Percentiles rank a stretch among this genome's conserved stretches.
Conservation (phyloP, 2,113 vertebrate species). For the Etheostoma cragini region DNA sequence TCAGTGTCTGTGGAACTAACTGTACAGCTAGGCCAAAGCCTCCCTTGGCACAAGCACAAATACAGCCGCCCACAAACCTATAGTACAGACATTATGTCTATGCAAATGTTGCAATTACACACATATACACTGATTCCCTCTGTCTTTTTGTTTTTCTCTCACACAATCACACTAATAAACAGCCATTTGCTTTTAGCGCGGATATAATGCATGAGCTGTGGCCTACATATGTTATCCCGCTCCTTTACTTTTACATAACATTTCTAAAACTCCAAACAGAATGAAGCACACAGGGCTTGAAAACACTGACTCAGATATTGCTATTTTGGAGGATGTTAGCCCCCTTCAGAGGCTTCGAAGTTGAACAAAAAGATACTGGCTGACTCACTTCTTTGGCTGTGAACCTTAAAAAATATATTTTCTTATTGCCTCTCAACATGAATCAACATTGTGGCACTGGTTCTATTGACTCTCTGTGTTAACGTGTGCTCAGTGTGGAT, state of each 20-base stretch:
- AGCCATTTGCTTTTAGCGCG: slow-evolving; percentile 22
- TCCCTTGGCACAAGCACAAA: neutral
- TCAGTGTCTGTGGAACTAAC: slow-evolving; percentile 35
- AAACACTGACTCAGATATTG: slow-evolving; percentile 38
- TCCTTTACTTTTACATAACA: slow-evolving; percentile 36
- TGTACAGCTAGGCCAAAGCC: slow-evolving; percentile 16
- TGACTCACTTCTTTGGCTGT: slow-evolving; percentile 16
- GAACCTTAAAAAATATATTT: slow-evolving; percentile 34
- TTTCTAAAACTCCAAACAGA: slow-evolving; percentile 47
- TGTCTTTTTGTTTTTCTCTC: slow-evolving; percentile 6
- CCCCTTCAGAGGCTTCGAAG: slow-evolving; percentile 26
- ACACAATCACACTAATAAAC: slow-evolving; percentile 15
- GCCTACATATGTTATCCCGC: slow-evolving; percentile 57
- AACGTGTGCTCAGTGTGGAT: slow-evolving; percentile 14
- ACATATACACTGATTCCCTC: neutral
- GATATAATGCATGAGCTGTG: slow-evolving; percentile 43
- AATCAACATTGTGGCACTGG: slow-evolving; percentile 32
- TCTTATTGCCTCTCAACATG: slow-evolving; percentile 44
- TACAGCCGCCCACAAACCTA: neutral
- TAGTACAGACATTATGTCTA: neutral
- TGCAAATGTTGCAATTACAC: slow-evolving; percentile 26
- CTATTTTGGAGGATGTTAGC: slow-evolving; percentile 38
- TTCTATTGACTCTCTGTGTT: slow-evolving; percentile 26
- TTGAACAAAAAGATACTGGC: slow-evolving; percentile 36
- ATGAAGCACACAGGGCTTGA: slow-evolving; percentile 20